Conservation (phyloP, 1,140 invertebrate genomes). For the Bombus picipes region DNA sequence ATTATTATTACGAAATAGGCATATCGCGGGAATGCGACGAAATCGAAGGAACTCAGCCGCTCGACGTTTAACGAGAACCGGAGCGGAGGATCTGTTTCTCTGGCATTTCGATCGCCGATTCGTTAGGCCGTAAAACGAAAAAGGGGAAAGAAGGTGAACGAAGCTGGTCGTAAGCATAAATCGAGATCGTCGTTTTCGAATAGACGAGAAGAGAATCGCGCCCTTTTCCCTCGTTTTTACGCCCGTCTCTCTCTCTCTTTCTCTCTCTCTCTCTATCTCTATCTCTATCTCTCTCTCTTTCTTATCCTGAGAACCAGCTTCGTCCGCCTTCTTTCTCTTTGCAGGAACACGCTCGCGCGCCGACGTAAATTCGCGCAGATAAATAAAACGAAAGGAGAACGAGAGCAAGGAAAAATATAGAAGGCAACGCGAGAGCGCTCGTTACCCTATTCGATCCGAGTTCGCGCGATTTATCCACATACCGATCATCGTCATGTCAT, state of each 20-base stretch:
- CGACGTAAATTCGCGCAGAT: too few relatives aligned
- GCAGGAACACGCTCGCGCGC: too few relatives aligned
- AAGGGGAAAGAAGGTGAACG: not conserved
- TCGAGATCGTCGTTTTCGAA: not conserved
- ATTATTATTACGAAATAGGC: constrained; percentile 38
- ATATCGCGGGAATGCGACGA: constrained; percentile 16
- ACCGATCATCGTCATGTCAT: constrained; percentile 14
- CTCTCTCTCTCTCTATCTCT: too few relatives aligned
- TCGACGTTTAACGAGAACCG: not conserved
- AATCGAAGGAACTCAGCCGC: constrained; percentile 2
- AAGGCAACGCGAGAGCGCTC: not conserved
- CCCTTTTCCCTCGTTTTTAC: not conserved
- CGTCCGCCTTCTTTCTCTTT: not conserved
- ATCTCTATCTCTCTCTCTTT: too few relatives aligned
- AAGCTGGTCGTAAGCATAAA: not conserved
- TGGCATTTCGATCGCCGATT: not conserved
- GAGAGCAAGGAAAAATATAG: not conserved
- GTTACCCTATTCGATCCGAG: not conserved
- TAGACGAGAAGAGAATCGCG: not conserved
- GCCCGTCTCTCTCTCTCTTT: too few relatives aligned
- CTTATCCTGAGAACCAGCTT: not conserved
- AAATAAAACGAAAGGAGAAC: not conserved
- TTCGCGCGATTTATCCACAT: constrained; percentile 18
- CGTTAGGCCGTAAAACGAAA: not conserved
- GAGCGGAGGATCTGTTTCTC: not conserved